Evolutionary conservation across 2,113 vertebrate species (phyloP), one percentile per base, ranked within the genome.

Genomic region (Hiodon tergisus): DNA sequence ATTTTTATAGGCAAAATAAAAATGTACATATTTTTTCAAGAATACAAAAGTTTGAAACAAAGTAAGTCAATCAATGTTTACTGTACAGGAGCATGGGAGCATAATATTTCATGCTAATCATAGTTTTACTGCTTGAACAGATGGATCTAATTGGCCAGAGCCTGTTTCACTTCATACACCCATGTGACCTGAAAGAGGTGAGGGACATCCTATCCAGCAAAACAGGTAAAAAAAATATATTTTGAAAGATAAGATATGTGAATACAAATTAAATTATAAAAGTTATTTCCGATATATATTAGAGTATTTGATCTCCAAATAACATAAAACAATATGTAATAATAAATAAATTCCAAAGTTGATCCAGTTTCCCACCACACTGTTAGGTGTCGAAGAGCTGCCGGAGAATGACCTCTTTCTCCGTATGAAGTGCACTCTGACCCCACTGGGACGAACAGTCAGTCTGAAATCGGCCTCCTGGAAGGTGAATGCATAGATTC

Each of bases 141-240:
- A 76, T 80, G 81, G 80, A 85, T 69, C 59, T 85, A 62, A 85
- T 84, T 58, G 84, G 84, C 9, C 78, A 78, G 54, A 84, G 76
- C 61, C 74, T 85, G 67, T 81, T 84, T 52, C 82, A 86, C 63
- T 82, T 85, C 72, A 71, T 80, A 75, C 85, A 85, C 69, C 84
- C 80, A 7, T 78, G 71, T 60, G 85, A 86, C 81, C 82, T 83
- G 58, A 77, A 70, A 59, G 85, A 86, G 46, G 67, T 84, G 8
- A 84, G 80, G 63, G 75, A 81, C 8, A 79, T 84, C 55, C 78
- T 86, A n/a, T 73, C 72, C 13, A 78, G 17, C 47, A 73, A 77
- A 54, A 68, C 71, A 50, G 82, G 85, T 86, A 76, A 58, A 71
- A 9, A 57, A 55, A 31, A 46, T 4, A 65, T 46, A 46, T 54